Percentiles rank a stretch among this genome's conserved stretches.
phyloP scores from a whole-genome alignment of 2,113 vertebrate species.

The Harpagus bidentatus region DNA sequence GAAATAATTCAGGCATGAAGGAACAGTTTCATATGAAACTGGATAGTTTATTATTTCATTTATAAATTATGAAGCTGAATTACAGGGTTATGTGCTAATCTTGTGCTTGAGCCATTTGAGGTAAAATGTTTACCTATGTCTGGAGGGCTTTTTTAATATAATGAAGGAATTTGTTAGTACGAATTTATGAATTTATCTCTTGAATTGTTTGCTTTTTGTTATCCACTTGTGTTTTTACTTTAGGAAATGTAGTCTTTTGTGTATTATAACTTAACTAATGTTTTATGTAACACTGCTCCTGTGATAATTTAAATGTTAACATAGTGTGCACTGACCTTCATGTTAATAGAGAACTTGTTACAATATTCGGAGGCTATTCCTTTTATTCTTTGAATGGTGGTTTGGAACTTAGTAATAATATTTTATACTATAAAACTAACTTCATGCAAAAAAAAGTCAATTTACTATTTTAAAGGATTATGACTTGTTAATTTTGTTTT shows the following conservation, averaged over 20 bases:
- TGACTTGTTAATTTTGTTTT: conserved; percentile 69
- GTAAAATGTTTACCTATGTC: background rate
- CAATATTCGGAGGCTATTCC: background rate
- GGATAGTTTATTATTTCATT: too few species aligned
- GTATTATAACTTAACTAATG: background rate
- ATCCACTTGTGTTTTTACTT: background rate
- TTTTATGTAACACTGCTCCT: background rate
- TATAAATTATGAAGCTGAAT: background rate
- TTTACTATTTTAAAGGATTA: conserved; percentile 7
- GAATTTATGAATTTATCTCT: background rate
- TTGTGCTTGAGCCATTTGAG: background rate
- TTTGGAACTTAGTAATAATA: background rate
- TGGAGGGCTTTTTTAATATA: background rate
- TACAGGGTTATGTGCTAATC: background rate
- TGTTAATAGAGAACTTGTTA: background rate
- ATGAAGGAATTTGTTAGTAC: background rate
- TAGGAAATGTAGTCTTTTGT: background rate
- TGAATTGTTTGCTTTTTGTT: background rate
- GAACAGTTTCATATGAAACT: background rate
- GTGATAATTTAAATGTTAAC: background rate
- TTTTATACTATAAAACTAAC: background rate
- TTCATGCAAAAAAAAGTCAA: background rate
- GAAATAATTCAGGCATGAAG: background rate
- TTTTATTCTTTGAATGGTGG: background rate
- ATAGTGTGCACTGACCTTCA: background rate